Base-by-base conservation (phyloP, 2,888 invertebrate species). In the Eupeodes latifasciatus region DNA sequence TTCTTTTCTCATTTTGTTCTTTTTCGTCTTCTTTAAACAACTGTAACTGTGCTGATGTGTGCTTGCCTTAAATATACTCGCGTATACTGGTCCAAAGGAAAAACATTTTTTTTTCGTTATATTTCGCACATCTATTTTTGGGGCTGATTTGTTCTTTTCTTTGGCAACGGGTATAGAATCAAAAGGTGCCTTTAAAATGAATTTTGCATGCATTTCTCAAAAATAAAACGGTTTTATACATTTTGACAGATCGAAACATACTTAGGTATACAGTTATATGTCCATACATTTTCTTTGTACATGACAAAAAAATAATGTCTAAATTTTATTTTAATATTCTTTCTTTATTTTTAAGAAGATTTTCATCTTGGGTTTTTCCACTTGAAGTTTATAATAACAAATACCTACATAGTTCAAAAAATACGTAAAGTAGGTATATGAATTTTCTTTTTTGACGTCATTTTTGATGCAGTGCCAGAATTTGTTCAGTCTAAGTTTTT, bases 381-480 rank as follows among this genome's bases (percentile, higher is more conserved):
- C 72, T 74, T 76, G 78, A 72, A 76, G 55, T 72, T 19, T 57
- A 47, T 81, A 81, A 72, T 59, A 62, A 57, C 16, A 64, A 64
- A 53, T n/a, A n/a, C n/a, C n/a, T n/a, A n/a, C n/a, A n/a, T 40
- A 57, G 62, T n/a, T 62, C 9, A n/a, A 12, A n/a, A 10, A 0
- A 14, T 71, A 40, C 40, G 40, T 1, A 27, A 27, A 40, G 40
- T 40, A 27, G 27, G 47, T 79, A 80, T 44, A 67, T 64, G 66
- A 66, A 55, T 71, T 40, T 71, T 76, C 47, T 51, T 79, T 83
- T 87, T 83, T 83, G 83, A 87, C 83, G 87, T 87, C 83, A 83
- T 51, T 77, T 87, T 87, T 87, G 87, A 87, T 87, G 83, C 83
- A 77, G 76, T 83, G 87, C 87, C 87, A 87, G 66, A 71, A 64